Base-by-base conservation (phyloP, 2,113 vertebrate genomes). In the Rhipidura dahli region DNA sequence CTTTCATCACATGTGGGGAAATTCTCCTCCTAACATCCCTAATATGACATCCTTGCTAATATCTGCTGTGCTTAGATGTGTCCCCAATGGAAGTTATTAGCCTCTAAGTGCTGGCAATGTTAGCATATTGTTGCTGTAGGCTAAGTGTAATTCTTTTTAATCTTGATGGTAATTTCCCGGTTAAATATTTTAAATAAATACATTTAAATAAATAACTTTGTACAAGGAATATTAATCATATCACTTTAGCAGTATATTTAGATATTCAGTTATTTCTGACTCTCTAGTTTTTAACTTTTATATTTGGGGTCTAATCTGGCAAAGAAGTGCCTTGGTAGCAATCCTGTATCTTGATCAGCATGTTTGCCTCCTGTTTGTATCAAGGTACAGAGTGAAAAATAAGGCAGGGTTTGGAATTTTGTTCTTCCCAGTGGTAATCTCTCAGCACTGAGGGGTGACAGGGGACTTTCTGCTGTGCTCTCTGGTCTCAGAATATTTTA, bases 131-230 rank as follows among this genome's bases (percentile, higher is more conserved):
- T 93, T 96, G 61, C 92, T 96, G 73, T 78, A 90, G 47, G 79
- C 66, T 54, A 96, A 80, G 37, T 57, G 65, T 63, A 88, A 75
- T 89, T 93, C 83, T 86, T 95, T 95, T 92, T 94, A 88, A 90
- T 70, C 93, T 65, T 49, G 89, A 79, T 97, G 84, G 45, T 89
- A 84, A 94, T 92, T 96, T 95, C 57, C 59, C 86, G 63, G 39
- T 89, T 96, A 89, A 92, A 92, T 97, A 94, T 84, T 87, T 95
- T 92, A 89, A 83, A 96, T 93, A 96, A 94, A 94, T 94, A 47
- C 30, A 78, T 94, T 93, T 93, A 89, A 96, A 92, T 95, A 89
- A 89, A 84, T 95, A 93, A 60, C 33, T 84, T 91, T 44, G 9
- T 51, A 57, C 27, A 26, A 75, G 40, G 83, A 83, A 59, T 90